These are phyloP conservation scores for Phaethornis superciliosus DNA, from an alignment of 2,113 vertebrate genomes.

Conservation along the genomic window DNA sequence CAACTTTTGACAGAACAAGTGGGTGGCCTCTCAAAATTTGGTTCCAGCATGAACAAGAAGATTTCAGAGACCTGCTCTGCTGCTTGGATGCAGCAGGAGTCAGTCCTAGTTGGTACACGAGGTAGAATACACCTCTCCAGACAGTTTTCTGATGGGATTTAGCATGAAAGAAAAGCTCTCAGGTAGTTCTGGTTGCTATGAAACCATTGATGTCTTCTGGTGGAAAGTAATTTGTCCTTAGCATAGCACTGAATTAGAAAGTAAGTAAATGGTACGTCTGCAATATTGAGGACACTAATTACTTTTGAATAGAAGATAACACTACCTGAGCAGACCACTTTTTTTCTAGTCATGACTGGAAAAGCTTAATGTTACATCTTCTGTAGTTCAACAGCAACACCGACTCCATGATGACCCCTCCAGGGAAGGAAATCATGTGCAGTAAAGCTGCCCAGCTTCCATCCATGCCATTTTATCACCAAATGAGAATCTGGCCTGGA, in stretches of 20 bases:
- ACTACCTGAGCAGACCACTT: background rate
- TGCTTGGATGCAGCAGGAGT: background rate
- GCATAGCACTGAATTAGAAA: slow-evolving; percentile 38
- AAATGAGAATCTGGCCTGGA: background rate
- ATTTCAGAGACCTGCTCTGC: background rate
- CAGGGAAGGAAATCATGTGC: background rate
- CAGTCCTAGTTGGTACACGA: background rate
- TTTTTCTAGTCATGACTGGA: background rate
- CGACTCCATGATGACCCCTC: background rate
- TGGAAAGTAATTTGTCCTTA: slow-evolving; percentile 40
- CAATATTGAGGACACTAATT: background rate
- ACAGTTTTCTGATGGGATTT: background rate
- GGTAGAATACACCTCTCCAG: background rate
- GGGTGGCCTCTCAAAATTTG: background rate
- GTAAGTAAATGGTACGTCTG: slow-evolving; percentile 13
- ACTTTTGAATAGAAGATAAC: background rate
- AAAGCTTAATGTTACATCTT: background rate
- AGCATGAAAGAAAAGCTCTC: slow-evolving; percentile 39
- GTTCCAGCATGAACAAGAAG: background rate
- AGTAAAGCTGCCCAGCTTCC: background rate
- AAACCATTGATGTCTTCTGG: slow-evolving; percentile 54
- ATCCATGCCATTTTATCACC: background rate
- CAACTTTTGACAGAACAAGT: background rate
- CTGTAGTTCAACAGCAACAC: background rate
- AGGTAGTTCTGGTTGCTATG: slow-evolving; percentile 48